Evolutionary conservation across 2,113 vertebrate genomes (phyloP).

Genomic region (Bettongia penicillata): DNA sequence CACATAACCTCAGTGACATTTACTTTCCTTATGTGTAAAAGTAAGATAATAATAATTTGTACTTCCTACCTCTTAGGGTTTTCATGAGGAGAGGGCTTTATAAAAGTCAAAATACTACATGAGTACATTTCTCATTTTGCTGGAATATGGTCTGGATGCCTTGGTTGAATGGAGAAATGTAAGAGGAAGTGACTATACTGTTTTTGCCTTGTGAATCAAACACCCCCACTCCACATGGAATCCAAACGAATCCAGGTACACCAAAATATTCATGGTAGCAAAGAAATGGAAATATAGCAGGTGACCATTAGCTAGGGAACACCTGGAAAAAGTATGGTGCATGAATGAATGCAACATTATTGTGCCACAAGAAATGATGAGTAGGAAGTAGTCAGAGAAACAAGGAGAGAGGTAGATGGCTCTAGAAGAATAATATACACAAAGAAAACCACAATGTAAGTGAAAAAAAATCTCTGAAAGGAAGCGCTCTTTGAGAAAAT

Average conservation of each 20-base stretch:
- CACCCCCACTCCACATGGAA: neutral
- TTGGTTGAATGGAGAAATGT: neutral
- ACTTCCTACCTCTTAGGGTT: neutral
- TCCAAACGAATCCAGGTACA: neutral
- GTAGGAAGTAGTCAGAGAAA: neutral
- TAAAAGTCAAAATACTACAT: neutral
- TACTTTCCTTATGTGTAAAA: neutral
- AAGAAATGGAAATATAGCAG: neutral
- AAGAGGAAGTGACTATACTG: neutral
- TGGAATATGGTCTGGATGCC: neutral
- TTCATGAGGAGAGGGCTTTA: neutral
- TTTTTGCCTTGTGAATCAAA: neutral
- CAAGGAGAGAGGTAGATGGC: neutral
- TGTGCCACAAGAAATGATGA: neutral
- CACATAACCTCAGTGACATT: neutral
- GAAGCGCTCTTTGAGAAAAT: neutral
- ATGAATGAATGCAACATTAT: neutral
- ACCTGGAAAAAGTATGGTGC: neutral
- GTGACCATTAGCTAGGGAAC: neutral
- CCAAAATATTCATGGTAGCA: neutral
- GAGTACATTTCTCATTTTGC: neutral
- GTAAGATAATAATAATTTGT: neutral
- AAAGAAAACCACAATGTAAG: neutral
- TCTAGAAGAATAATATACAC: neutral
- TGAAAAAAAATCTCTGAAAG: neutral